Evolutionary conservation across 2,797 vertebrate genomes (phyloP), one percentile per base, ranked within the genome.

Genomic region (Decapterus maruadsi): DNA sequence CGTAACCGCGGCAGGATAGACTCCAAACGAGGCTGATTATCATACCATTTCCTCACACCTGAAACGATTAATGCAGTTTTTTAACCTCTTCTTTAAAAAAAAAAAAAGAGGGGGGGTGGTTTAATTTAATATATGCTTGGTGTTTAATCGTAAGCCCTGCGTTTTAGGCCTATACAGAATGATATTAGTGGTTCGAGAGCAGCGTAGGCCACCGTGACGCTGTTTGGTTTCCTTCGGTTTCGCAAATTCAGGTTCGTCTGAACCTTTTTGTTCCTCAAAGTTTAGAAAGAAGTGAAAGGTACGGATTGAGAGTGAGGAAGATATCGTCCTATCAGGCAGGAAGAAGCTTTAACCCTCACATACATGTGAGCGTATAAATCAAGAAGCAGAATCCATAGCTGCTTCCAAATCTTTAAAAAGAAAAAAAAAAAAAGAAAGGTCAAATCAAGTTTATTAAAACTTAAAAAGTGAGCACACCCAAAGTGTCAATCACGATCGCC

Each of bases 51-150:
- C 88, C 88, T 87, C 81, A 93, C 90, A 93, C 90, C 92, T 90
- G 89, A 85, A 88, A 68, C 79, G 77, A 89, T 93, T 89, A 91
- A 89, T 74, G 89, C 79, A 71, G 46, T 82, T 85, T 85, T 86
- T 85, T 90, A 85, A 89, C 84, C 81, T 81, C 72, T 57, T 77
- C 74, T 80, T 68, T 70, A 72, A 26, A 19, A 46, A 67, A 19
- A 46, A 67, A 68, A 67, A 31, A 72, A 20, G 14, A 46, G 56
- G 56, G 71, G 8, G 10, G 34, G 34, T 74, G 77, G 78, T 89
- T 92, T 93, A 92, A 93, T 93, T 93, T 93, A 92, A 94, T 93
- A 91, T 90, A 87, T 92, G 80, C 91, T 83, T 40, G 72, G 61
- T 83, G 79, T 90, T 86, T 91, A 89, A 93, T 92, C 89, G 34